Conservation (phyloP, 2,113 vertebrate species). For the Ibidorhyncha struthersii region DNA sequence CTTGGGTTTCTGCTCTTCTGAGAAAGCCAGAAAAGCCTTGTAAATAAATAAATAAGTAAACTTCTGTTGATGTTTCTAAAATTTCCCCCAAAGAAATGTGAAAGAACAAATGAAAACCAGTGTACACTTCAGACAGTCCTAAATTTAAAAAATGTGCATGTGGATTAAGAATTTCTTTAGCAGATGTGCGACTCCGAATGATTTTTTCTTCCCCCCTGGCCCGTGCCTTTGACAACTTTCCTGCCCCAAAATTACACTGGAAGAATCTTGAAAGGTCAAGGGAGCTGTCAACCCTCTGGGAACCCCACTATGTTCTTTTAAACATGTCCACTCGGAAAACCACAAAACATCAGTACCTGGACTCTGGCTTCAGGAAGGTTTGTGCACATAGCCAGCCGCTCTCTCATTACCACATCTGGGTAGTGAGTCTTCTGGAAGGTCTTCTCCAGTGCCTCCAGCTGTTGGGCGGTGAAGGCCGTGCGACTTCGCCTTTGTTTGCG, state of each 20-base stretch:
- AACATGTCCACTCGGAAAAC: neutral
- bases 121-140: slow-evolving; percentile 12
- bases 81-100: slow-evolving; percentile 12
- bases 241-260: neutral
- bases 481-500: slow-evolving; percentile 97
- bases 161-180: slow-evolving; percentile 10
- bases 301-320: neutral
- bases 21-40: slow-evolving; percentile 19
- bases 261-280: neutral
- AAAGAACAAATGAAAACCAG: slow-evolving; percentile 57
- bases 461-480: slow-evolving; percentile 96
- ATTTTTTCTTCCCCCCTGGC: neutral
- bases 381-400: slow-evolving; percentile 98
- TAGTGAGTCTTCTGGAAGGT: slow-evolving; percentile 99
- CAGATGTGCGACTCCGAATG: neutral
- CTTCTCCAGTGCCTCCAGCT: slow-evolving; percentile 97
- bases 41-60: slow-evolving; percentile 53
- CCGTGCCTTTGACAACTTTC: neutral
- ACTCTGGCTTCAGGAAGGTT: slow-evolving; percentile 97
- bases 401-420: slow-evolving; percentile 98
- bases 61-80: slow-evolving; percentile 30
- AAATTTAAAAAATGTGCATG: slow-evolving; percentile 24
- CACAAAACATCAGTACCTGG: slow-evolving; percentile 78
- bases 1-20: slow-evolving; percentile 23
- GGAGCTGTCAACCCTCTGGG: neutral